Evolutionary conservation across 1,140 invertebrate species (phyloP).

Genomic region (Drosophila virilis): DNA sequence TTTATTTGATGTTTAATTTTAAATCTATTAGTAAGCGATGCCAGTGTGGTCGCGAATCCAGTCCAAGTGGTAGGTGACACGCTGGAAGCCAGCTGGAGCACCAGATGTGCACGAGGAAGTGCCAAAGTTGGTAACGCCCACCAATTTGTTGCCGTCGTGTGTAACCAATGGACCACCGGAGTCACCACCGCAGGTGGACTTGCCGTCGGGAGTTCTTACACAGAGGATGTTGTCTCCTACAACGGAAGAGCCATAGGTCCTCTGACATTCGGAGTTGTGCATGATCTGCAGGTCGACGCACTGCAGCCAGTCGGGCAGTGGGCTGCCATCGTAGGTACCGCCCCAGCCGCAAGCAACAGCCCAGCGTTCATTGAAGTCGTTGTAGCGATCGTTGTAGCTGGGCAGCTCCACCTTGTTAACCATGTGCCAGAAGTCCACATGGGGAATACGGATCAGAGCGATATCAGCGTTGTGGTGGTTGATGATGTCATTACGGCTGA

Average conservation of each 20-base stretch:
- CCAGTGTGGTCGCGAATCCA: constrained; percentile 85
- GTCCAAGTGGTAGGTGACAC: constrained; percentile 85
- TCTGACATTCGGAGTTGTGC: constrained; percentile 21
- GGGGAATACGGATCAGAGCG: constrained; percentile 40
- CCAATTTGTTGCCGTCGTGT: constrained; percentile 75
- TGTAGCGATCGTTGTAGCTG: constrained; percentile 40
- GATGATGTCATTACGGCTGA: constrained; percentile 36
- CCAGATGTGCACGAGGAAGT: constrained; percentile 48
- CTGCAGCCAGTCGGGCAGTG: constrained; percentile 47
- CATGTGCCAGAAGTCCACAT: constrained; percentile 40
- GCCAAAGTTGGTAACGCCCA: constrained; percentile 85
- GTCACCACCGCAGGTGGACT: constrained; percentile 84
- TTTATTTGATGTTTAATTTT: neutral
- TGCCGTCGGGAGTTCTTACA: constrained; percentile 40
- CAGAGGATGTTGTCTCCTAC: constrained; percentile 53
- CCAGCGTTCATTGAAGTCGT: constrained; percentile 30
- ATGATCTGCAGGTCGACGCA: constrained; percentile 60
- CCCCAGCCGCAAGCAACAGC: constrained; percentile 58
- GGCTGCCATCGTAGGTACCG: constrained; percentile 21
- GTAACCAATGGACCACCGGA: constrained; percentile 86
- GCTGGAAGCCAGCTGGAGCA: constrained; percentile 84
- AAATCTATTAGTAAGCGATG: constrained; percentile 44
- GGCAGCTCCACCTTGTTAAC: constrained; percentile 55
- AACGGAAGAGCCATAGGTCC: neutral
- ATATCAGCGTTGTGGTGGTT: constrained; percentile 50